phyloP scores from a whole-genome alignment of 2,113 vertebrate species.

The Corythoichthys haematopterus region DNA sequence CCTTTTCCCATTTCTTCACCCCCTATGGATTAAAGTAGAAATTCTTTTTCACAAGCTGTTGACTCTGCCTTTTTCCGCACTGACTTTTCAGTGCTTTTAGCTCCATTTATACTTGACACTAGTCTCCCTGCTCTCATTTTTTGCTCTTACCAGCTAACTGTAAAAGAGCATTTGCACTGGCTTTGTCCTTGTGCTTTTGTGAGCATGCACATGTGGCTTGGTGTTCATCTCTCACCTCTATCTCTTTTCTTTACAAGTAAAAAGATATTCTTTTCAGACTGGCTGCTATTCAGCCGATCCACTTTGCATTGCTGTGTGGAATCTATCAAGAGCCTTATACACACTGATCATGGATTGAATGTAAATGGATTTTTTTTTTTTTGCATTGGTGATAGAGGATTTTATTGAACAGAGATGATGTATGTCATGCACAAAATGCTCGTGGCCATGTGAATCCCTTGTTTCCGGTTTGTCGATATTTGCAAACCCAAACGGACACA shows the following conservation, averaged over 20 bases:
- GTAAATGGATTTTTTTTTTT: conserved; percentile 23
- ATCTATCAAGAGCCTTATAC: conserved; percentile 22
- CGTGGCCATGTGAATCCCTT: not conserved
- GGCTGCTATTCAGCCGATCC: conserved; percentile 41
- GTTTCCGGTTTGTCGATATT: not conserved
- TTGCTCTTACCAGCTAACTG: conserved; percentile 29
- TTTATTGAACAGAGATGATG: not conserved
- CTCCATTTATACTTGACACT: conserved; percentile 22
- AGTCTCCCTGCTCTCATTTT: conserved; percentile 17
- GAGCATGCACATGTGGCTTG: conserved; percentile 8
- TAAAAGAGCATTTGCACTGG: conserved; percentile 47
- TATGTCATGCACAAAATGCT: not conserved
- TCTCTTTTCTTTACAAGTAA: conserved; percentile 36
- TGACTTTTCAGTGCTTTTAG: conserved; percentile 20
- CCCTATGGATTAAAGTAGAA: not conserved
- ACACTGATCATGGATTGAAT: conserved; percentile 35
- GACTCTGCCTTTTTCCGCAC: conserved; percentile 6
- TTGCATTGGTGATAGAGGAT: conserved; percentile 2
- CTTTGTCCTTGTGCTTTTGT: conserved; percentile 27
- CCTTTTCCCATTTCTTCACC: not conserved
- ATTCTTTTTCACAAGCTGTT: not conserved
- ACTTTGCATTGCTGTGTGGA: conserved; percentile 24
- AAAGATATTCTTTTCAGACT: conserved; percentile 39
- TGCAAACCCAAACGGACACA: not conserved
- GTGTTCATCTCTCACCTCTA: conserved; percentile 37